Conservation (phyloP, 2,797 vertebrate species). For the Gouania willdenowi region DNA sequence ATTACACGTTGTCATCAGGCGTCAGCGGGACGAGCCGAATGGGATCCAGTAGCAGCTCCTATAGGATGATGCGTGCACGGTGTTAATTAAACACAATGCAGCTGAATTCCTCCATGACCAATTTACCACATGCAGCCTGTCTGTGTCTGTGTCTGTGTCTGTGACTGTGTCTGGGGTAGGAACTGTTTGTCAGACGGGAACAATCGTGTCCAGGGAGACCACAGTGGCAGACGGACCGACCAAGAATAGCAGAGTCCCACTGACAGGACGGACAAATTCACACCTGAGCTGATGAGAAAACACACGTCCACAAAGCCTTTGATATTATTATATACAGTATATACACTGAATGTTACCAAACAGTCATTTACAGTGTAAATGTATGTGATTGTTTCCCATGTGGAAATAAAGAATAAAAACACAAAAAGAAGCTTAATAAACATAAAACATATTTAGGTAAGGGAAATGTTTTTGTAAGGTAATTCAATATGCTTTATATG, state of each 20-base stretch:
- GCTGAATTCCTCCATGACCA: constrained; percentile 57
- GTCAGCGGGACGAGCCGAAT: constrained; percentile 7
- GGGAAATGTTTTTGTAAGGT: too few species aligned
- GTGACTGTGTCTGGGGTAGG: constrained; percentile 38
- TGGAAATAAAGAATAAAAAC: too few species aligned
- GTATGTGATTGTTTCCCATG: too few species aligned
- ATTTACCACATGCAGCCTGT: constrained; percentile 50
- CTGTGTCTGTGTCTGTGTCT: too few species aligned
- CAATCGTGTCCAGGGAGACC: constrained; percentile 28
- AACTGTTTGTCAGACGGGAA: constrained; percentile 39
- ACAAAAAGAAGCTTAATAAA: too few species aligned
- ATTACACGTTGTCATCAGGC: constrained; percentile 18
- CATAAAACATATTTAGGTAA: too few species aligned
- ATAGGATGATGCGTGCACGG: constrained; percentile 38
- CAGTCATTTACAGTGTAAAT: too few species aligned
- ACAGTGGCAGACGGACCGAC: constrained; percentile 40
- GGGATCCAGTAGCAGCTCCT: constrained; percentile 36
- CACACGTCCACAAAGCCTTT: too few species aligned
- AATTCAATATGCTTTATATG: too few species aligned
- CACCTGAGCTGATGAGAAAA: constrained; percentile 42
- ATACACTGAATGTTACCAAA: too few species aligned
- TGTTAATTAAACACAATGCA: constrained; percentile 58
- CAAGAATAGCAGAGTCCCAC: constrained; percentile 51
- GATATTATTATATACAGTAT: too few species aligned
- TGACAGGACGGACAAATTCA: constrained; percentile 47